Evolutionary conservation across 2,888 invertebrate genomes (phyloP).

Genomic region (Stenoptilia bipunctidactyla): DNA sequence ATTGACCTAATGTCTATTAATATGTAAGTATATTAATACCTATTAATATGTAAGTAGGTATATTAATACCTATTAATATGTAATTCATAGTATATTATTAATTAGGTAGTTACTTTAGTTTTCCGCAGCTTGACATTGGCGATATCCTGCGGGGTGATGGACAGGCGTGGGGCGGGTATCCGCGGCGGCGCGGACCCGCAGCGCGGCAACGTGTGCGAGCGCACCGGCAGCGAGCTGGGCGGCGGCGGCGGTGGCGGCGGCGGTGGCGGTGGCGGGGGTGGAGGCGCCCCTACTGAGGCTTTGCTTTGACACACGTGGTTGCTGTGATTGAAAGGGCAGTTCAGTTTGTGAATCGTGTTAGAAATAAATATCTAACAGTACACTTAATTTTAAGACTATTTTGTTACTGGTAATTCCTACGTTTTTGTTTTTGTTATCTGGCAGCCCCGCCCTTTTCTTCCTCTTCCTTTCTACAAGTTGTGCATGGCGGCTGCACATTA

Average conservation of each 20-base stretch:
- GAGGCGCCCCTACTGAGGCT: slow-evolving; percentile 16
- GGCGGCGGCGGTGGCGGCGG: slow-evolving; percentile 45
- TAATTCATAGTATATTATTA: background rate
- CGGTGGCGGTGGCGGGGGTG: slow-evolving; percentile 31
- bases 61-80: background rate
- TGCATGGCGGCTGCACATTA: too few species aligned
- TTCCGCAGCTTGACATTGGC: slow-evolving; percentile 60
- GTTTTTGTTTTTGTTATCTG: too few species aligned
- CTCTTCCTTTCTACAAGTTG: too few species aligned
- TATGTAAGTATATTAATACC: background rate
- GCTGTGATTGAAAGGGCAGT: too few species aligned
- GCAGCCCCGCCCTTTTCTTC: too few species aligned
- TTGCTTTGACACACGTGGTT: slow-evolving; percentile 5
- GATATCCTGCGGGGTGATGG: slow-evolving; percentile 59
- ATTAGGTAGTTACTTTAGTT: slow-evolving; percentile 33
- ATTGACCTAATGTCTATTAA: too few species aligned
- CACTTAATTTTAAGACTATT: too few species aligned
- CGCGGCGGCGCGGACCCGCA: slow-evolving; percentile 55
- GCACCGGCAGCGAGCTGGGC: slow-evolving; percentile 28
- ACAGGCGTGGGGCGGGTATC: slow-evolving; percentile 37
- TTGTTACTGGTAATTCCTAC: too few species aligned
- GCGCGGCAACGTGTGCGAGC: slow-evolving; percentile 46
- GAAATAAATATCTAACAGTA: too few species aligned
- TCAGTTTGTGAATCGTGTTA: too few species aligned
- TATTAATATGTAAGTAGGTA: background rate